These are phyloP conservation scores for Hemibagrus wyckioides DNA, from an alignment of 2,113 vertebrate species.

Conservation along the genomic window DNA sequence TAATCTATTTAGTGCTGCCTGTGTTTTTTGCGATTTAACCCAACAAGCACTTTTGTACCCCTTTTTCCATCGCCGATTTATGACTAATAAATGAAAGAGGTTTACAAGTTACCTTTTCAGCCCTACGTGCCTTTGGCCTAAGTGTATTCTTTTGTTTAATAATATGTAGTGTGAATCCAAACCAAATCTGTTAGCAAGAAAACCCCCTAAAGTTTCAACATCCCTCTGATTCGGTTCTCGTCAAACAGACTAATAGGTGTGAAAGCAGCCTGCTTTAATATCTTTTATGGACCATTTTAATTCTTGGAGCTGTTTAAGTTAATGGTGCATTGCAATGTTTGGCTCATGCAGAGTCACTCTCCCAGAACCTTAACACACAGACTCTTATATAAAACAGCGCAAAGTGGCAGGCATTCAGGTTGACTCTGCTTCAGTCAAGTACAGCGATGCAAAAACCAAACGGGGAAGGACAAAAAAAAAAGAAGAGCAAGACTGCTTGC, in stretches of 20 bases:
- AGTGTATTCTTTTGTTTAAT: background rate
- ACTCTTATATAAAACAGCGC: constrained; percentile 17
- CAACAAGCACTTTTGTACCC: background rate
- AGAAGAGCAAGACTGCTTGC: constrained; percentile 39
- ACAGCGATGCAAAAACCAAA: background rate
- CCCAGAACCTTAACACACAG: constrained; percentile 18
- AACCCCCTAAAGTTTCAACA: background rate
- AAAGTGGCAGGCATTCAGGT: background rate
- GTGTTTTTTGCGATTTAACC: background rate
- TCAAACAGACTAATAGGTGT: background rate
- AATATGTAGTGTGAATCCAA: background rate
- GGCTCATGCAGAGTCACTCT: constrained; percentile 20
- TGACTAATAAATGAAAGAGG: background rate
- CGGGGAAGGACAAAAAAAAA: background rate
- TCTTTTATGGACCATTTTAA: background rate
- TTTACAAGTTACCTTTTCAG: background rate
- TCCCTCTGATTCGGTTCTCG: background rate
- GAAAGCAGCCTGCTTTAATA: background rate
- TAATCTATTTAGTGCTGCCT: background rate
- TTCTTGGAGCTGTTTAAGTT: background rate
- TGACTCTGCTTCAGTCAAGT: constrained; percentile 1
- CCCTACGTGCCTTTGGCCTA: background rate
- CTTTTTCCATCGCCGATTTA: background rate
- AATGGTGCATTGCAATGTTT: constrained; percentile 63
- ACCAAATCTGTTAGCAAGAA: background rate